A percentile compares a stretch with the other conserved stretches of the same genome.
These are phyloP conservation scores for Enteromius trimaculatus DNA, from an alignment of 2,797 vertebrate species.

Conservation along the genomic window DNA sequence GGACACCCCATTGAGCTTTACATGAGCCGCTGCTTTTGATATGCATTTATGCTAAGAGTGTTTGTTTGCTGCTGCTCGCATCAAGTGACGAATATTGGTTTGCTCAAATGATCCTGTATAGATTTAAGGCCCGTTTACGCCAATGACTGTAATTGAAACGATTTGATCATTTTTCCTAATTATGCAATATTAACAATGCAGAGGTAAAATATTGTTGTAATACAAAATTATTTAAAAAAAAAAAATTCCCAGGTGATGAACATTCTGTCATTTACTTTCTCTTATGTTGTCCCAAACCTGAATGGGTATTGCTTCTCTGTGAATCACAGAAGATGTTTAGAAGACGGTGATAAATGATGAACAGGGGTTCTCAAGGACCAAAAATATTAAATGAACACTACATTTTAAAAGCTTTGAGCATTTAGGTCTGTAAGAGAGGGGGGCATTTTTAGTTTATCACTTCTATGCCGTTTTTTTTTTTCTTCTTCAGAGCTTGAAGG, in stretches of 20 bases:
- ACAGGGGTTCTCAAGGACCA: not conserved
- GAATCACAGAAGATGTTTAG: not conserved
- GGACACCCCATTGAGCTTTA: constrained; percentile 35
- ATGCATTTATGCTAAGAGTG: constrained; percentile 50
- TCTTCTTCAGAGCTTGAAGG: not conserved
- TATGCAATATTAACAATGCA: not conserved
- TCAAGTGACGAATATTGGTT: not conserved
- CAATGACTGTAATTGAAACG: not conserved
- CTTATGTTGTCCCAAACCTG: not conserved
- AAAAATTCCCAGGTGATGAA: no score
- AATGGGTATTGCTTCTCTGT: not conserved
- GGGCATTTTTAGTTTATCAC: not conserved
- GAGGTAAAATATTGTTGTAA: not conserved
- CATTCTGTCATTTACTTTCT: not conserved
- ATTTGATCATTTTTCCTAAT: not conserved
- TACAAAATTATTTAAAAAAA: no score
- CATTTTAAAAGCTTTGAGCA: not conserved
- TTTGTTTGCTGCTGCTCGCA: constrained; percentile 29
- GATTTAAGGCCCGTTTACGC: not conserved
- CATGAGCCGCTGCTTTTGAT: constrained; percentile 30
- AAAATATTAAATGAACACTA: not conserved
- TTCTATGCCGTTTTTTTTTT: not conserved
- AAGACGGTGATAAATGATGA: not conserved
- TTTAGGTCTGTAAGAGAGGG: not conserved
- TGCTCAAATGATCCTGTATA: constrained; percentile 15